Percentiles rank a stretch among this genome's conserved stretches.
These are phyloP conservation scores for Toxotes jaculatrix DNA, from an alignment of 2,113 vertebrate genomes.

Conservation along the genomic window DNA sequence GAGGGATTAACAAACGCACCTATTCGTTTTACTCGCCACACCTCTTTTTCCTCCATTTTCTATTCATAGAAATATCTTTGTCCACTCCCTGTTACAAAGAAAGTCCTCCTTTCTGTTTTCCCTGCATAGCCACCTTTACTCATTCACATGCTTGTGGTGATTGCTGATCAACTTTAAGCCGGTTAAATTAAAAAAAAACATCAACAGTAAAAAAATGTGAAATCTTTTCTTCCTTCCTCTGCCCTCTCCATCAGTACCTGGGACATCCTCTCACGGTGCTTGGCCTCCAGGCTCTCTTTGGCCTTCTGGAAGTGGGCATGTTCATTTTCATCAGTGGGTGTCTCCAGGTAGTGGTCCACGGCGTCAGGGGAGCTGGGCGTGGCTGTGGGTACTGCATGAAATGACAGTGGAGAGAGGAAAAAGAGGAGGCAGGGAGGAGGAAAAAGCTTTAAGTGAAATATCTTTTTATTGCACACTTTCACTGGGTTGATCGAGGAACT, in stretches of 20 bases:
- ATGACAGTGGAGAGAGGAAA: not conserved
- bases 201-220: not conserved
- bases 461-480: conserved; percentile 5
- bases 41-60: conserved; percentile 26
- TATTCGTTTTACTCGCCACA: conserved; percentile 47
- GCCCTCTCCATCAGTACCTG: conserved; percentile 83
- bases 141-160: not conserved
- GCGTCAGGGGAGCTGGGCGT: conserved; percentile 93
- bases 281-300: conserved; percentile 97
- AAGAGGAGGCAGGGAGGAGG: not conserved
- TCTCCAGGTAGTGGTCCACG: conserved; percentile 96
- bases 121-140: not conserved
- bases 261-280: conserved; percentile 96
- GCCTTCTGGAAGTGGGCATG: conserved; percentile 98
- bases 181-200: not conserved
- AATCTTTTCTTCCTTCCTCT: too few relatives aligned
- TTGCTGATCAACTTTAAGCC: not conserved
- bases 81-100: not conserved
- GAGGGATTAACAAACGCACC: conserved; percentile 54
- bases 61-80: conserved; percentile 15
- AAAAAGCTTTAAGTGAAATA: not conserved
- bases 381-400: conserved; percentile 90
- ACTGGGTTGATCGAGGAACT: not conserved
- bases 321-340: conserved; percentile 96
- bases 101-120: not conserved